Base-by-base conservation (phyloP, 2,113 vertebrate genomes). In the Felis chaus region DNA sequence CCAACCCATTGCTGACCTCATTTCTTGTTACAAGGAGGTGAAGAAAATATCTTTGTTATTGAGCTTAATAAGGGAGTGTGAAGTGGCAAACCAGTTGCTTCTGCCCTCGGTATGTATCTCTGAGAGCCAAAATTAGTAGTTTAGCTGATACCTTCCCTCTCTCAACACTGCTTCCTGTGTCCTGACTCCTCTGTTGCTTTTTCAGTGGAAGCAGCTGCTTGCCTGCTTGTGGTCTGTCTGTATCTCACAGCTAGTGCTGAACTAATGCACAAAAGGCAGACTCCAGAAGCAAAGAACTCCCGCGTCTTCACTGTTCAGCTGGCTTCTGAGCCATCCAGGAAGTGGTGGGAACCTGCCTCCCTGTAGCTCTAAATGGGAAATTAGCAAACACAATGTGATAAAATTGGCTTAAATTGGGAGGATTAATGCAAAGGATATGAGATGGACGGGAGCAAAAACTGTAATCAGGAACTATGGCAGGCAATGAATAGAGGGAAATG, bases 401-500 rank as follows among this genome's bases (percentile, higher is more conserved):
- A 97, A 94, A 97, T 97, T 97, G 73, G 73, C 89, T 84, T 84
- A 83, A 94, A 97, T 95, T 94, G 91, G 96, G 86, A 97, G 81
- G 82, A 97, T 97, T 97, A 96, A 95, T 53, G 50, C 41, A 76
- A 92, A 97, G 89, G 91, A 95, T 86, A 50, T 63, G 83, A 98
- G 97, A 92, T 84, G 97, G 97, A 97, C 9, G 0, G 87, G 89
- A 95, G 71, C 73, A 90, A 96, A 95, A 96, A 76, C 48, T 1
- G 27, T 95, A 93, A 95, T 97, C 90, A 96, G 61, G 76, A 90
- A 96, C 84, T 95, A 96, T 96, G 92, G 31, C 23, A 57, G 66
- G 76, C 25, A 14, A 91, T 98, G 97, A 98, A 97, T 97, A 91
- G 78, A 85, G 65, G 95, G 88, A 97, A 96, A 97, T 91, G 97